Evolutionary conservation across 2,888 invertebrate genomes (phyloP).

Genomic region (Spilosoma lubricipeda): DNA sequence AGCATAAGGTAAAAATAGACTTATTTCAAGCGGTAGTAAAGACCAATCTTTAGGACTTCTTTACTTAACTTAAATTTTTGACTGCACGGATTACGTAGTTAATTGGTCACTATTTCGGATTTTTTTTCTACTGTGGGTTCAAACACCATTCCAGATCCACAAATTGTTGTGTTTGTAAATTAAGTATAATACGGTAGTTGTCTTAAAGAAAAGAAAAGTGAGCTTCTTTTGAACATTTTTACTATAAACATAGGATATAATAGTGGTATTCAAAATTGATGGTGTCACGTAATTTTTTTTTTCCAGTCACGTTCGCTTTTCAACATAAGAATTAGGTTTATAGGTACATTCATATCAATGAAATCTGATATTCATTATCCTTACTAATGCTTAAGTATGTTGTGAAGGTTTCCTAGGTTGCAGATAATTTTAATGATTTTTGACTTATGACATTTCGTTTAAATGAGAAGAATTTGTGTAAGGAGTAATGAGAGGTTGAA

Average conservation of each 20-base stretch:
- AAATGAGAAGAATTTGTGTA: not conserved
- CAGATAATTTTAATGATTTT: not conserved
- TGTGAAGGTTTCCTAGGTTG: not conserved
- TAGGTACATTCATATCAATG: too few species aligned
- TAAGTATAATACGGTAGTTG: too few species aligned
- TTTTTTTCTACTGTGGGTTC: too few species aligned
- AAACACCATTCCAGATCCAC: too few species aligned
- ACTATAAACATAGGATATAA: not conserved
- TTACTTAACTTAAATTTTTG: not conserved
- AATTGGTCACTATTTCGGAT: too few species aligned
- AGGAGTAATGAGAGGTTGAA: not conserved
- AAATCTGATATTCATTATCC: too few species aligned
- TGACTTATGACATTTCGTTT: not conserved
- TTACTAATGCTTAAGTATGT: not conserved
- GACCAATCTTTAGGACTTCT: not conserved
- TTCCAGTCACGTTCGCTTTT: not conserved
- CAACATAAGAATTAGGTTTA: not conserved
- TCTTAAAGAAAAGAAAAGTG: slow-evolving; percentile 6
- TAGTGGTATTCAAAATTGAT: too few species aligned
- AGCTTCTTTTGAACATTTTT: not conserved
- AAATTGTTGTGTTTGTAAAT: too few species aligned
- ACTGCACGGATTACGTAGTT: too few species aligned
- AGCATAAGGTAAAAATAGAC: not conserved
- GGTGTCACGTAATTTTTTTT: not conserved
- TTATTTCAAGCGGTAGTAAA: not conserved